Evolutionary conservation across 2,888 invertebrate species (phyloP), one percentile per base, ranked within the genome.

Genomic region (Mesochorus sp.): DNA sequence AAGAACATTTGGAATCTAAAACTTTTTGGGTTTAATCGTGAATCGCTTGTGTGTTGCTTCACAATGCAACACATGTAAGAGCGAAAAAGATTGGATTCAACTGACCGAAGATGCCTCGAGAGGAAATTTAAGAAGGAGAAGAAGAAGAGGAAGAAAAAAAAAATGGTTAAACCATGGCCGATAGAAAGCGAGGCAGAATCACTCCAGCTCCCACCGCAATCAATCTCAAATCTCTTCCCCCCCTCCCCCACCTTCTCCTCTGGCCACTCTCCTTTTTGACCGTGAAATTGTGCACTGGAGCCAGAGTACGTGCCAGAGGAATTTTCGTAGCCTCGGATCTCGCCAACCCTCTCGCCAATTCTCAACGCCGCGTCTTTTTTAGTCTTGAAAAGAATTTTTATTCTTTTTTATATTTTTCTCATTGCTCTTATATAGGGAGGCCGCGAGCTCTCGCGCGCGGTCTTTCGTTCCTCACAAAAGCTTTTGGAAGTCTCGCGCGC

Each of bases 271-370:
- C n/a, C 42, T 47, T 21, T 57, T 31, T 42, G 68, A 64, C 75
- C 78, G 72, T 76, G 78, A 80, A 78, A 78, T 75, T 59, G 62
- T 66, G 47, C 42, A 51, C 57, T 21, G 61, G 57, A 44, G 31
- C 17, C 5, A 26, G 14, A 34, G 55, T 74, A 74, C 66, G 59
- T 74, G 74, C 61, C 51, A 28, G 14, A 39, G 39, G 76, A 64
- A 64, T 64, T 76, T 68, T 67, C n/a, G 44, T 53, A 31, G 37
- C 3, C 2, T 8, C 31, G 26, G 28, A 24, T 59, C 53, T 57
- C 59, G 28, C 28, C 37, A 17, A n/a, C 44, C 42, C 49, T 70
- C 51, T 42, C 67, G 59, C 24, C 14, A n/a, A n/a, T n/a, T 57
- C 64, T 49, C 61, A 55, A 62, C 51, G 26, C 39, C 66, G 37